Percentiles rank a stretch among this genome's conserved stretches.
Evolutionary conservation across 2,888 invertebrate species (phyloP).

Genomic region (Leuctra nigra): DNA sequence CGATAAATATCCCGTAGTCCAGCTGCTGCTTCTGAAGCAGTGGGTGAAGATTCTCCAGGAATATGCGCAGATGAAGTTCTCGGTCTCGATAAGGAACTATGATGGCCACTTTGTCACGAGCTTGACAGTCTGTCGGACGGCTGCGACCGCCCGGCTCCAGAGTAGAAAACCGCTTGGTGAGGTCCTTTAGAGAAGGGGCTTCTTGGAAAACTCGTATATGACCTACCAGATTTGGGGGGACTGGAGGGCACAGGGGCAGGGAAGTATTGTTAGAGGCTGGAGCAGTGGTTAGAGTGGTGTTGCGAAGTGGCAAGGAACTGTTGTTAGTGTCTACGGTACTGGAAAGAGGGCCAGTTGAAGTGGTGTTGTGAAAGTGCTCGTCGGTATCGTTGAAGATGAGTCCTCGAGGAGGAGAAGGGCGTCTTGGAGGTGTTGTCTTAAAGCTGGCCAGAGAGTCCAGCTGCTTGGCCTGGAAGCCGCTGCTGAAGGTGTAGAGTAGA

Average conservation of each 20-base stretch:
- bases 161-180: slow-evolving; percentile 61
- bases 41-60: slow-evolving; percentile 45
- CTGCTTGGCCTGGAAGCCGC: slow-evolving; percentile 50
- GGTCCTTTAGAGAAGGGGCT: slow-evolving; percentile 54
- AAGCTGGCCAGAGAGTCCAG: slow-evolving; percentile 29
- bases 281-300: background rate
- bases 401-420: background rate
- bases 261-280: background rate
- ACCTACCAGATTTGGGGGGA: slow-evolving; percentile 54
- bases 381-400: slow-evolving; percentile 11
- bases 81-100: slow-evolving; percentile 75
- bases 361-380: too few species aligned
- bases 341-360: too few species aligned
- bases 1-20: slow-evolving; percentile 45
- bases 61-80: slow-evolving; percentile 40
- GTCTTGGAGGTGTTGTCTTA: slow-evolving; percentile 18
- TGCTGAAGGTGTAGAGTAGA: slow-evolving; percentile 63
- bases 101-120: slow-evolving; percentile 83
- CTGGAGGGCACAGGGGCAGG: slow-evolving; percentile 47
- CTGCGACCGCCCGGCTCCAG: slow-evolving; percentile 80
- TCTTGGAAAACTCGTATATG: slow-evolving; percentile 35
- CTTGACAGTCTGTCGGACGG: slow-evolving; percentile 63
- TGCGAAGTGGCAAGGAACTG: too few species aligned
- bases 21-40: slow-evolving; percentile 45
- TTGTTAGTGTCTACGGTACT: too few species aligned